Evolutionary conservation across 2,888 invertebrate species (phyloP).

Genomic region (Electrophaes corylata): DNA sequence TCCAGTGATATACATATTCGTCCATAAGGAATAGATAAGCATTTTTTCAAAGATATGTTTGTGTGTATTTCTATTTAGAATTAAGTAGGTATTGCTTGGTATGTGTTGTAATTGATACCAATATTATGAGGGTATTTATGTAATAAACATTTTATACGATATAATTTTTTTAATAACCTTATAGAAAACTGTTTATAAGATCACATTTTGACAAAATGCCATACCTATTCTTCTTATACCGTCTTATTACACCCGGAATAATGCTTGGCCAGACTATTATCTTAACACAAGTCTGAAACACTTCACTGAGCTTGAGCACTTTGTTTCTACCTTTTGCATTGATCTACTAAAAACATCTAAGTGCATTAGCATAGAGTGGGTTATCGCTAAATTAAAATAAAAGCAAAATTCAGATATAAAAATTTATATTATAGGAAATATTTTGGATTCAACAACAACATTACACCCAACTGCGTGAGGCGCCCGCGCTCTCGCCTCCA

Average conservation of each 20-base stretch:
- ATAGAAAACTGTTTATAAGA: background rate
- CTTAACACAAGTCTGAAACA: too few relatives aligned
- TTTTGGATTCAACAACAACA: conserved; percentile 81
- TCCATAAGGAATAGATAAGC: background rate
- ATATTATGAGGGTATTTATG: conserved; percentile 76
- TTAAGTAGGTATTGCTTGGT: conserved; percentile 35
- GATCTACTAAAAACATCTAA: background rate
- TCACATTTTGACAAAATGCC: too few relatives aligned
- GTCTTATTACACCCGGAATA: too few relatives aligned
- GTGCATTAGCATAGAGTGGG: background rate
- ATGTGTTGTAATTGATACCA: conserved; percentile 58
- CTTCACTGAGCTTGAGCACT: background rate
- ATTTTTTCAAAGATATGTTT: conserved; percentile 4
- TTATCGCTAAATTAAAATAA: conserved; percentile 41
- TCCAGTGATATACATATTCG: conserved; percentile 13
- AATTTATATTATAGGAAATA: conserved; percentile 85
- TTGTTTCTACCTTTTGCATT: background rate
- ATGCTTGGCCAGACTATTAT: too few relatives aligned
- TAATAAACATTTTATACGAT: conserved; percentile 46
- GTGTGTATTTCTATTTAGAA: background rate
- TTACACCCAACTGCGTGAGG: conserved; percentile 44
- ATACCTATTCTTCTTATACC: too few relatives aligned
- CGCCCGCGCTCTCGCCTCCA: conserved; percentile 55
- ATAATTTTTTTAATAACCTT: conserved; percentile 12
- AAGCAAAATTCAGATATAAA: conserved; percentile 78